Conservation (phyloP, 2,113 vertebrate species). For the Antigone vipio region DNA sequence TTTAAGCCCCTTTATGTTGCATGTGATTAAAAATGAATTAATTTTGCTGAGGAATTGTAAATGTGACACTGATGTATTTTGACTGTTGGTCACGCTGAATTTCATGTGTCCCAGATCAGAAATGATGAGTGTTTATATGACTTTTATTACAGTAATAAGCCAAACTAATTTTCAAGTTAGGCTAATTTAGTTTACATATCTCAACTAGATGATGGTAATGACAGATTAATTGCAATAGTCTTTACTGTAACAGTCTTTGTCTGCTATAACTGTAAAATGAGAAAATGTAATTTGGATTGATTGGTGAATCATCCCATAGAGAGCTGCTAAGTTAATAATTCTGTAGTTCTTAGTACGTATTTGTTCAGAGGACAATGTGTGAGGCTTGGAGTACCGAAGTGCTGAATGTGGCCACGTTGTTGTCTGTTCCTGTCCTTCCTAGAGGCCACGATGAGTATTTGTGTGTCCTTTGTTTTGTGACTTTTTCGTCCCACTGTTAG, state of each 20-base stretch:
- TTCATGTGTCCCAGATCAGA: constrained; percentile 14
- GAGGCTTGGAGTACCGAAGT: background rate
- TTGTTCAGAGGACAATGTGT: constrained; percentile 3
- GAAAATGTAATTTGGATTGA: constrained; percentile 54
- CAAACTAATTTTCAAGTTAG: constrained; percentile 60
- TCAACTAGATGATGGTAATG: constrained; percentile 45
- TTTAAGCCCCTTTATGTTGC: constrained; percentile 21
- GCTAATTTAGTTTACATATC: constrained; percentile 63
- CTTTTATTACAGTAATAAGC: constrained; percentile 51
- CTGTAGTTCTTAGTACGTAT: background rate
- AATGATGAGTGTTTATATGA: constrained; percentile 41
- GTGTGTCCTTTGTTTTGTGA: background rate
- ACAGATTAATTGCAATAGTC: constrained; percentile 65
- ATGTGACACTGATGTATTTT: constrained; percentile 46
- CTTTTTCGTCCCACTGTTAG: background rate
- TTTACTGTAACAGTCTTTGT: constrained; percentile 53
- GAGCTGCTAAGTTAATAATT: constrained; percentile 13
- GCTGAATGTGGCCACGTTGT: background rate
- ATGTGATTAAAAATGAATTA: constrained; percentile 56
- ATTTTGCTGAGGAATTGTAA: constrained; percentile 1
- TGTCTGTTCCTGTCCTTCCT: background rate
- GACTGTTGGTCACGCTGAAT: constrained; percentile 46
- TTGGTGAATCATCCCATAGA: constrained; percentile 53
- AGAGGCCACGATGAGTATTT: background rate
- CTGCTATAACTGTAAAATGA: constrained; percentile 38